Base-by-base conservation (phyloP, 2,113 vertebrate species). In the Chaenogobius annularis region DNA sequence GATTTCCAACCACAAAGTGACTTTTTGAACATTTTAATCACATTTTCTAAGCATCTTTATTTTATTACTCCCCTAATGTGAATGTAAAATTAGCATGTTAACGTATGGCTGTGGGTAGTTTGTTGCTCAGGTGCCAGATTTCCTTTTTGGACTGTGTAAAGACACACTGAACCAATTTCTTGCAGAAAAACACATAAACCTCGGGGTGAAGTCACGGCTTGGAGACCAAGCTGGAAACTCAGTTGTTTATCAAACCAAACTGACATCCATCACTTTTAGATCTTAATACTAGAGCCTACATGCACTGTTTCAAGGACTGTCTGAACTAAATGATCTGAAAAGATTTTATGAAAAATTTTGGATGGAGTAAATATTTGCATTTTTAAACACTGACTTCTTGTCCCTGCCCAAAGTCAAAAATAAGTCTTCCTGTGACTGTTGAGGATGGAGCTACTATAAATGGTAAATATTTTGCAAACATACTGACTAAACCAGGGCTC, bases 181-280 rank as follows among this genome's bases (percentile, higher is more conserved):
- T n/a, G 48, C 72, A 74, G 35, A 74, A 84, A 86, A 85, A 80
- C 61, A 82, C 80, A 85, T 66, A 82, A 84, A 86, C 73, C 63
- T 83, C 66, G 3, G 15, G 26, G 67, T 90, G 87, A 91, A 77
- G 85, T 89, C 88, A 91, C 73, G 59, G 19, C 68, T 83, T 91
- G 85, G 88, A 89, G 73, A 55, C 59, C 56, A 75, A 72, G 66
- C 15, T 85, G 83, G 84, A 90, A 83, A 87, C 68, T 77, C 66
- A 67, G 83, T 83, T 89, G 83, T 90, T 89, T 84, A 87, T 88
- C 83, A 83, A 77, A 70, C 73, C 26, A 46, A 70, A 80, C 69
- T 83, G 83, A 88, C 85, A 81, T 88, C 80, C 66, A 90, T 82
- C 87, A 83, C 66, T 72, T 73, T 76, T 40, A 77, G 70, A 81